Base-by-base conservation (phyloP, 2,113 vertebrate genomes). In the Lophotis ruficrista region DNA sequence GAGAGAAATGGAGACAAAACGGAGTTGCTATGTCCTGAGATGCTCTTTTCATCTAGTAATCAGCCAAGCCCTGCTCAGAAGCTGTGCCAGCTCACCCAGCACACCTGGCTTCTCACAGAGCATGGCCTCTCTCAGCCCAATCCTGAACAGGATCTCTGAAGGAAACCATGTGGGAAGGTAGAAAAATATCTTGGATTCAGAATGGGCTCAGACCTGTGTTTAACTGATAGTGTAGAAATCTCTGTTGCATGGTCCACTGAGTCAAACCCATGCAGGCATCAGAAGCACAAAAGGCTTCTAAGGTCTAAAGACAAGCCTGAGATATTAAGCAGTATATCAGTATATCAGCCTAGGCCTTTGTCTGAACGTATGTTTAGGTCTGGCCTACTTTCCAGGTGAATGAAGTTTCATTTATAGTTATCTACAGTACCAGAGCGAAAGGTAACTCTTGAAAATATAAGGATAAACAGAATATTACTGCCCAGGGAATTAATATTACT, bases 91-190 rank as follows among this genome's bases (percentile, higher is more conserved):
- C 54, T 89, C 45, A 56, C 23, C 12, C 45, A 38, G 57, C 19
- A 35, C 17, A 50, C 24, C n/a, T 31, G 27, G 7, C 14, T 65
- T 73, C 41, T 93, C 35, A 31, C 9, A 27, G 16, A 38, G 9
- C 0, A 0, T 33, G 45, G 51, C 16, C 78, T 27, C 12, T 9
- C 24, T 57, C 56, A 53, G 61, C 28, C 41, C 3, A 4, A 0
- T 43, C 51, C 73, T 58, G 31, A 66, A 37, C 22, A 56, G 31
- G 17, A 62, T 57, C 16, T 66, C 41, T 62, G 51, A 90, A 60
- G 15, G 15, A 79, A 87, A 21, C 24, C 20, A 0, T 24, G 7
- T 15, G 14, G 22, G 18, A 19, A 86, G 24, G 8, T 17, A 61
- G 80, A 91, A 95, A 31, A 83, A n/a, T 43, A 65, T 5, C 41